A percentile compares a stretch with the other conserved stretches of the same genome.
These are phyloP conservation scores for Myopa tessellatipennis DNA, from an alignment of 2,888 invertebrate genomes.

Conservation along the genomic window DNA sequence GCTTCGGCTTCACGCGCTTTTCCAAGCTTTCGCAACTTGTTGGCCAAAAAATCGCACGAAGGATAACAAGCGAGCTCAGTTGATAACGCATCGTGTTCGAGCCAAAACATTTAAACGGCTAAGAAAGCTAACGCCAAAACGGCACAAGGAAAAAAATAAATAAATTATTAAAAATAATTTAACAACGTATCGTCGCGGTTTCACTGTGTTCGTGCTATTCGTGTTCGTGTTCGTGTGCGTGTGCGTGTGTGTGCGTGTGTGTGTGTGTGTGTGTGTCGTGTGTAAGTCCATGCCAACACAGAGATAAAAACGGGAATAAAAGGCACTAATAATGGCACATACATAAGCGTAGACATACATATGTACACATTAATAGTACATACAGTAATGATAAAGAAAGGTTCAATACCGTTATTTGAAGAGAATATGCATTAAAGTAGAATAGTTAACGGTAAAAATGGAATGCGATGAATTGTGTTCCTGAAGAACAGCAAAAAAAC, in stretches of 20 bases:
- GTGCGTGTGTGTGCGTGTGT: slow-evolving; percentile 21
- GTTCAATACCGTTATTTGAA: too few species aligned
- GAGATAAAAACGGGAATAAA: neutral
- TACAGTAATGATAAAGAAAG: too few species aligned
- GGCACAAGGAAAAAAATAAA: neutral
- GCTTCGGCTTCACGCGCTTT: neutral
- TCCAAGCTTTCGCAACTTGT: slow-evolving; percentile 55
- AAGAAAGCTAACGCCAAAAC: neutral
- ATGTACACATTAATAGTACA: too few species aligned
- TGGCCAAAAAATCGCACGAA: slow-evolving; percentile 49
- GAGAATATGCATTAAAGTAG: too few species aligned
- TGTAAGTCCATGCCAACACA: too few species aligned
- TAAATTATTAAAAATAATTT: slow-evolving; percentile 1
- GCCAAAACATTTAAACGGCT: slow-evolving; percentile 43
- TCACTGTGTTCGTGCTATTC: too few species aligned
- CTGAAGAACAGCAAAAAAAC: too few species aligned
- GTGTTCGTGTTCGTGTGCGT: slow-evolving; percentile 27
- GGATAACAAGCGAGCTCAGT: slow-evolving; percentile 51
- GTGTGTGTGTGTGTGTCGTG: too few species aligned
- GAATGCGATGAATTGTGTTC: too few species aligned
- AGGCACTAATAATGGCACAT: neutral
- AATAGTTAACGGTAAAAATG: too few species aligned
- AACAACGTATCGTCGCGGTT: slow-evolving; percentile 10
- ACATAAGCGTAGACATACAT: too few species aligned
- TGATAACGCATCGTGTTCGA: slow-evolving; percentile 54